Evolutionary conservation across 2,888 invertebrate species (phyloP).

Genomic region (Acrobasis suavella): DNA sequence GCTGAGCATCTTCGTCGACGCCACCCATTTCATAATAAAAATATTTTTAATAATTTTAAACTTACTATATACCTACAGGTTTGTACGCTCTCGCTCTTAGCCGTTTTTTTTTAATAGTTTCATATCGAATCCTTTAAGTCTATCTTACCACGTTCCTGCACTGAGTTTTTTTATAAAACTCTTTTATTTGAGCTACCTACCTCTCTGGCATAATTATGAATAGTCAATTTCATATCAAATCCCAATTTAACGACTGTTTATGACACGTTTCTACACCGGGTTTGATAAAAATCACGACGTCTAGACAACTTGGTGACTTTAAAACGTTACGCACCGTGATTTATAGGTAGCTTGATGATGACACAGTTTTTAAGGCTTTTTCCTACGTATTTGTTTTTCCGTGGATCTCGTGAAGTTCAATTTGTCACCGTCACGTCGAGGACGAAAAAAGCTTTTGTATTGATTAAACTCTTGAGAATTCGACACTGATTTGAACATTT

Average conservation of each 20-base stretch:
- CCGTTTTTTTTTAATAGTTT: no score
- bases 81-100: no score
- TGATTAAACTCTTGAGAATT: background rate
- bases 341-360: background rate
- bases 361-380: background rate
- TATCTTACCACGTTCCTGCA: no score
- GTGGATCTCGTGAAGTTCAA: background rate
- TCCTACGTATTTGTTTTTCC: background rate
- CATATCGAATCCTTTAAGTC: no score
- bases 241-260: background rate
- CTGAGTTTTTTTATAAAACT: no score
- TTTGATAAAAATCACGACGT: constrained; percentile 1
- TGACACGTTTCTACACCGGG: background rate
- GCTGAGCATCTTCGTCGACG: no score
- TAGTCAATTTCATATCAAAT: background rate
- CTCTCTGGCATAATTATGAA: background rate
- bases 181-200: no score
- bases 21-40: no score
- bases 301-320: constrained; percentile 1
- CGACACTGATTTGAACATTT: no score
- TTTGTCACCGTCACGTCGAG: background rate
- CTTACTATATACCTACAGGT: no score
- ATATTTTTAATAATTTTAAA: no score
- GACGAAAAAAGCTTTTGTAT: background rate
- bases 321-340: background rate